phyloP scores from a whole-genome alignment of 1,140 invertebrate species.

The Drosophila cardini region DNA sequence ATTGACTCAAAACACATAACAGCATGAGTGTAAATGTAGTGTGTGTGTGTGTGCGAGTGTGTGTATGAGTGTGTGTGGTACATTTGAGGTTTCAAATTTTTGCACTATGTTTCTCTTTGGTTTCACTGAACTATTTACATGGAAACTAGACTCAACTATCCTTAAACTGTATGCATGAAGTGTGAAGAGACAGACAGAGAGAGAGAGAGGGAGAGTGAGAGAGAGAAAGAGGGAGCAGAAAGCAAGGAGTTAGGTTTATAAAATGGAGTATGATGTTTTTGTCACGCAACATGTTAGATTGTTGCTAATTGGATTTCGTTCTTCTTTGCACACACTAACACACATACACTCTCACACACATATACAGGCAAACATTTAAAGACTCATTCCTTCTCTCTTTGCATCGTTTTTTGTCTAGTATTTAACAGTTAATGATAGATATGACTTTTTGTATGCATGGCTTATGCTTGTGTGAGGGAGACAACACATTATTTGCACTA shows the following conservation, averaged over 20 bases:
- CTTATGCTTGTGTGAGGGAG: constrained; percentile 22
- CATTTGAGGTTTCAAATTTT: constrained; percentile 54
- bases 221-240: not conserved
- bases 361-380: constrained; percentile 36
- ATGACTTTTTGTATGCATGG: constrained; percentile 19
- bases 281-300: constrained; percentile 53
- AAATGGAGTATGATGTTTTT: constrained; percentile 36
- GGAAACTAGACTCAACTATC: constrained; percentile 57
- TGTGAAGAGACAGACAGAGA: not conserved
- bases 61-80: constrained; percentile 7
- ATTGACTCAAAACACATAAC: constrained; percentile 53
- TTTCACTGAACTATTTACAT: constrained; percentile 71
- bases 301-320: constrained; percentile 68
- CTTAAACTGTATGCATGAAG: constrained; percentile 18
- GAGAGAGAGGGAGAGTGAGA: not conserved
- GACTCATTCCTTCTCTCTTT: constrained; percentile 7
- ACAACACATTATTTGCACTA: constrained; percentile 45
- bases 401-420: constrained; percentile 17
- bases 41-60: constrained; percentile 3
- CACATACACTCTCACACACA: constrained; percentile 15
- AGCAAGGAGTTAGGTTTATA: too few species aligned
- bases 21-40: not conserved
- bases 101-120: constrained; percentile 50
- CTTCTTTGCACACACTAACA: constrained; percentile 14
- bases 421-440: constrained; percentile 42